These are phyloP conservation scores for Chloroclysta siterata DNA, from an alignment of 2,888 invertebrate genomes.

Conservation along the genomic window DNA sequence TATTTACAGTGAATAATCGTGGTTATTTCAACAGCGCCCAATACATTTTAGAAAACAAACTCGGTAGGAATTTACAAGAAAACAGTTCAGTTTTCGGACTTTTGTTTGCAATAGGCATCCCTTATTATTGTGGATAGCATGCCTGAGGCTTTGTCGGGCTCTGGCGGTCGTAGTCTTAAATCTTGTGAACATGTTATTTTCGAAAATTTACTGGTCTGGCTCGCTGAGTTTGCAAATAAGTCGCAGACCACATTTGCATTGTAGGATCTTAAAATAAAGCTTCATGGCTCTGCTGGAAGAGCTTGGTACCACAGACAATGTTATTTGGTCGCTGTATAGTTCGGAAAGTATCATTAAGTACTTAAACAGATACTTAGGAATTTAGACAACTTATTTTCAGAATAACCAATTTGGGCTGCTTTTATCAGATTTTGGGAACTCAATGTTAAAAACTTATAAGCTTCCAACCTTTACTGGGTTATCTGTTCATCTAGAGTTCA, in stretches of 20 bases:
- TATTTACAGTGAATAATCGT: no score
- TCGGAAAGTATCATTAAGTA: no score
- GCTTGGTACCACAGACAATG: conserved; percentile 5
- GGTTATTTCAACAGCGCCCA: no score
- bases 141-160: conserved; percentile 31
- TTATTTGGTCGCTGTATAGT: not conserved
- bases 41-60: no score
- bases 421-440: no score
- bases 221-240: conserved; percentile 24
- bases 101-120: not conserved
- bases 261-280: conserved; percentile 21
- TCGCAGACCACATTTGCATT: conserved; percentile 23
- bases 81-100: not conserved
- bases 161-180: conserved; percentile 28
- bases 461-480: no score
- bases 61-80: no score
- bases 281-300: not conserved
- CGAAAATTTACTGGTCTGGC: conserved; percentile 26
- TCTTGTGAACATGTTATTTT: conserved; percentile 34
- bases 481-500: no score
- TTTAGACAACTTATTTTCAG: no score
- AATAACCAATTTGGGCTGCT: no score
- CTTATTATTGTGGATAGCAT: conserved; percentile 25
- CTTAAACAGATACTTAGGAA: no score
- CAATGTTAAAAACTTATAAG: no score